Evolutionary conservation across 2,113 vertebrate species (phyloP), one percentile per base, ranked within the genome.

Genomic region (Ranitomeya variabilis): DNA sequence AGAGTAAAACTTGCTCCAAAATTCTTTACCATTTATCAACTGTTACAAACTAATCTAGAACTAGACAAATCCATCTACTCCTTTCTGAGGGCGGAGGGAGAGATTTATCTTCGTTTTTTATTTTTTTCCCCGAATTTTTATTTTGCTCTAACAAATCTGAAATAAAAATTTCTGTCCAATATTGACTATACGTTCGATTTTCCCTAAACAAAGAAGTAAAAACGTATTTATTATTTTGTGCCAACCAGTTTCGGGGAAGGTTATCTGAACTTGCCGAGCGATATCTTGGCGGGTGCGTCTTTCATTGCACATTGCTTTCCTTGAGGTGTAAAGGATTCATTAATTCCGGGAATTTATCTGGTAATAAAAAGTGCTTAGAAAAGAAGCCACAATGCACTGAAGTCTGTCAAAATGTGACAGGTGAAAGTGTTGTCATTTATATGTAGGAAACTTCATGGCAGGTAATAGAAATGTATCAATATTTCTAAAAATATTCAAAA

Each of bases 381-480:
- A 84, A 62, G 80, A 45, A 83, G 52, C 81, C 82, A 77, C 83
- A 77, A 74, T 79, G 81, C 74, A 79, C 60, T 45, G 82, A 84
- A 78, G 87, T 89, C 82, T 89, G 87, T 89, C 87, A 88, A 83
- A 89, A 83, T 78, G 45, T 89, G 87, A 89, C 87, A 89, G 82
- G 60, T 73, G 37, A 88, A 85, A 89, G 87, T 89, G 87, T 89
- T 89, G 87, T 89, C 87, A 89, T 89, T 89, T 89, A 69, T 84
- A 89, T 89, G 81, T 85, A 85, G 73, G 74, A 79, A 84, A 84
- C 81, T 83, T 89, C 87, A 85, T 79, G 60, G 71, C 59, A 78
- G 76, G 87, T 85, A 89, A 89, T 89, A 89, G 87, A 89, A 89
- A 77, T 79, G 87, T 89, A 89, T 89, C 87, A 89, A 89, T 89